Base-by-base conservation (phyloP, 64 coral and sea anemone genomes). In the Platygyra sinensis region DNA sequence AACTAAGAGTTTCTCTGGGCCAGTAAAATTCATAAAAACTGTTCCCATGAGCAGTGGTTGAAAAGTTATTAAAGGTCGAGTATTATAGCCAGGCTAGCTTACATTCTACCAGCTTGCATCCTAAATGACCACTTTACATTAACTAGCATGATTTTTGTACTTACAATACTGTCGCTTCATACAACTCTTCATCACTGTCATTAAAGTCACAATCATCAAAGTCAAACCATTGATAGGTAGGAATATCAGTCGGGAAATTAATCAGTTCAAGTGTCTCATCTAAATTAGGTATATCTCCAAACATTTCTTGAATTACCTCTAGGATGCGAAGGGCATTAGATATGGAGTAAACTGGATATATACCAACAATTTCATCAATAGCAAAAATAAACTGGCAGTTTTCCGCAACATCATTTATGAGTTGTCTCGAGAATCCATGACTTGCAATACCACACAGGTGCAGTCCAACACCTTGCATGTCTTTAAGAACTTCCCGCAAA, bases 261-360 rank as follows among this genome's bases (percentile, higher is more conserved):
- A 81, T 19, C 17, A 81, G 28, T 60, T 52, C 55, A 6, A 87
- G 30, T 46, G 52, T 90, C 27, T 87, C 82, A 0, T 94, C 93
- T 51, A 94, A 87, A 75, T 72, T 60, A 25, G 82, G 74, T 78
- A 90, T 94, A 80, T 94, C 82, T 50, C 39, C 10, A 4, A 90
- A 94, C 11, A 87, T 64, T 80, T 94, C 93, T 67, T 94, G 82
- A 38, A 94, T 75, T 10, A 90, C 51, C 60, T 94, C 93, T 17
- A 94, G 50, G 36, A 81, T 33, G 2, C 32, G 20, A 51, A 80
- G 29, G 11, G 54, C 52, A 60, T 25, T 54, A 8, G 46, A 11
- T 27, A 25, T 42, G 52, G 76, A 80, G 80, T 49, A 80, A 49
- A 80, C 64, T 38, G 62, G 77, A 31, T 57, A 75, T 39, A 30